Base-by-base conservation (phyloP, 2,888 invertebrate genomes). In the Teinopalpus imperialis region DNA sequence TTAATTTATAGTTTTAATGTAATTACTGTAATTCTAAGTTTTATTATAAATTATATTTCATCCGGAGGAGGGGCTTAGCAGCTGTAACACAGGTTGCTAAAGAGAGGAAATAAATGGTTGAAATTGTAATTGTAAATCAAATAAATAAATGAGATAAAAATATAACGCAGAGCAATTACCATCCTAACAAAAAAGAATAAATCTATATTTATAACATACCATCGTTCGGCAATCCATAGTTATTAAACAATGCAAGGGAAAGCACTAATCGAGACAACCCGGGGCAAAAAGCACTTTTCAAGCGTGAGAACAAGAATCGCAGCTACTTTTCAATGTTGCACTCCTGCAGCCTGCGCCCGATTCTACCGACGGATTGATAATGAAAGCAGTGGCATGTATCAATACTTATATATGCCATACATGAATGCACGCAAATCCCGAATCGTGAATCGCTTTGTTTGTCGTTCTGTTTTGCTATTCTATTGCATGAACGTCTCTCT, bases 381-480 rank as follows among this genome's bases (percentile, higher is more conserved):
- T 86, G 86, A 75, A 75, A 73, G 72, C 66, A 63, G 61, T 69
- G 66, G 66, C 67, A 54, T 59, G 61, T 69, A 68, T 68, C 68
- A 74, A 78, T 80, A 80, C 80, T 79, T 82, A 78, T 86, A 82
- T 87, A 86, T 79, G 71, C 58, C 63, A 69, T 63, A 67, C 66
- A 58, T 57, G 48, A 59, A 61, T 63, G 58, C 66, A 68, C 66
- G 59, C 58, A 48, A 40, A 61, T 65, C 61, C 64, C 58, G 63
- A 60, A 57, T 56, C 52, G 52, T 52, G 51, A 49, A 54, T 51
- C n/a, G n/a, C n/a, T n/a, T n/a, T n/a, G n/a, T n/a, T n/a, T n/a
- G n/a, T 51, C 42, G 51, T 44, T 43, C 44, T 51, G 46, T 54
- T 50, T 46, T 48, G 30, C 43, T 5, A 27, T 34, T 7, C 5